These are phyloP conservation scores for Ectemnius lituratus DNA, from an alignment of 2,888 invertebrate species.

Conservation along the genomic window DNA sequence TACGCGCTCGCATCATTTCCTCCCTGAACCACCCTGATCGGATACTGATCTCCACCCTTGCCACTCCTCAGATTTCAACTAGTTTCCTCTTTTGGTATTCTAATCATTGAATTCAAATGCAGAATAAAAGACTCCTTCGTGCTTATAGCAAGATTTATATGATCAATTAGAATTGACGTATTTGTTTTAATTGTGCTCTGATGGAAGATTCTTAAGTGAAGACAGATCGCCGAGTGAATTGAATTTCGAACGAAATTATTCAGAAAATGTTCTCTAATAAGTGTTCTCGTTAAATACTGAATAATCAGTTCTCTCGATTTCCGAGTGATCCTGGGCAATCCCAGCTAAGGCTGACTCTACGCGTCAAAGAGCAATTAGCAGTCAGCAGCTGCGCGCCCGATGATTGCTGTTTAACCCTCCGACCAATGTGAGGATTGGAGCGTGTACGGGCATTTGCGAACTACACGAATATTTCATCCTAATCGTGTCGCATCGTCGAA, in stretches of 20 bases:
- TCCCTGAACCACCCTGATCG: conserved; percentile 14
- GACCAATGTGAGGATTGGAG: conserved; percentile 41
- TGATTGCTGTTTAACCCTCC: conserved; percentile 43
- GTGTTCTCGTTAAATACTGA: no score
- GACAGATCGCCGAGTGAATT: no score
- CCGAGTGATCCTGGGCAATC: conserved; percentile 7
- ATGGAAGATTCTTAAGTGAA: no score
- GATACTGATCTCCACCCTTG: conserved; percentile 24
- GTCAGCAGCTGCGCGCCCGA: conserved; percentile 37
- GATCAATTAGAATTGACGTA: no score
- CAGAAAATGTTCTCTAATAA: no score
- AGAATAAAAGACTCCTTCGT: neutral
- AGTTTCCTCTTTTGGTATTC: neutral
- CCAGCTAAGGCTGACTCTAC: conserved; percentile 22
- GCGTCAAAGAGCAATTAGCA: conserved; percentile 56
- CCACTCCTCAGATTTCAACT: neutral
- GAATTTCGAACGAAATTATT: no score
- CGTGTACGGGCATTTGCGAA: conserved; percentile 35
- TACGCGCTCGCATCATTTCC: conserved; percentile 1
- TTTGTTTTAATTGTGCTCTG: no score
- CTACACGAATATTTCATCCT: conserved; percentile 49
- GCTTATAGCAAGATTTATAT: no score
- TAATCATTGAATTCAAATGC: neutral
- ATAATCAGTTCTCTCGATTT: no score
- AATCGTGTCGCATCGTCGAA: conserved; percentile 39